phyloP scores from a whole-genome alignment of 1,140 invertebrate species.

The Drosophila jambulina region DNA sequence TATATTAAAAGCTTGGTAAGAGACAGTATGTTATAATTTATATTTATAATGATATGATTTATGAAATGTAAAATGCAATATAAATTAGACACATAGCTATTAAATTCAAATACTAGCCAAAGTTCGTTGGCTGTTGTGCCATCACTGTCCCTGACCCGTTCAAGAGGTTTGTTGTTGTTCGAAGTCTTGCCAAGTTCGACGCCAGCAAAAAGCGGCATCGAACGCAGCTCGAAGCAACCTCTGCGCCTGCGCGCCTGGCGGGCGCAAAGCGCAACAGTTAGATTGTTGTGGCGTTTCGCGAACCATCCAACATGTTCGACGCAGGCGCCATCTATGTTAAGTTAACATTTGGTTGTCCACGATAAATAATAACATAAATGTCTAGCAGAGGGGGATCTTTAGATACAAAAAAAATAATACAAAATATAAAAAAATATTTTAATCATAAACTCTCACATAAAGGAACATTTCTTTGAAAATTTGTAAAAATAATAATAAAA shows the following conservation, averaged over 20 bases:
- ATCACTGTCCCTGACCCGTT: constrained; percentile 35
- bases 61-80: too few relatives aligned
- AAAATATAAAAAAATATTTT: neutral
- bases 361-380: neutral
- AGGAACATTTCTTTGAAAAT: too few relatives aligned
- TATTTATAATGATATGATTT: neutral
- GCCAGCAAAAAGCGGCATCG: neutral
- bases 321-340: neutral
- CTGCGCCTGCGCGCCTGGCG: constrained; percentile 19
- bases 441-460: too few relatives aligned
- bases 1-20: neutral
- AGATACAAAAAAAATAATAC: neutral
- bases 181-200: constrained; percentile 8
- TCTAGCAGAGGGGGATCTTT: too few relatives aligned
- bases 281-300: neutral
- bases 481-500: too few relatives aligned
- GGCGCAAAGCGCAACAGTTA: constrained; percentile 39
- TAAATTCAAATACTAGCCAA: neutral
- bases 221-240: neutral
- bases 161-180: constrained; percentile 35
- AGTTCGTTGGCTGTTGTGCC: constrained; percentile 2
- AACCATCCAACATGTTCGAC: constrained; percentile 8
- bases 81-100: too few relatives aligned
- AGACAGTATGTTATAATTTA: neutral
- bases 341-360: constrained; percentile 12